Conservation (phyloP, 2,888 invertebrate genomes). For the Entomobrya proxima region DNA sequence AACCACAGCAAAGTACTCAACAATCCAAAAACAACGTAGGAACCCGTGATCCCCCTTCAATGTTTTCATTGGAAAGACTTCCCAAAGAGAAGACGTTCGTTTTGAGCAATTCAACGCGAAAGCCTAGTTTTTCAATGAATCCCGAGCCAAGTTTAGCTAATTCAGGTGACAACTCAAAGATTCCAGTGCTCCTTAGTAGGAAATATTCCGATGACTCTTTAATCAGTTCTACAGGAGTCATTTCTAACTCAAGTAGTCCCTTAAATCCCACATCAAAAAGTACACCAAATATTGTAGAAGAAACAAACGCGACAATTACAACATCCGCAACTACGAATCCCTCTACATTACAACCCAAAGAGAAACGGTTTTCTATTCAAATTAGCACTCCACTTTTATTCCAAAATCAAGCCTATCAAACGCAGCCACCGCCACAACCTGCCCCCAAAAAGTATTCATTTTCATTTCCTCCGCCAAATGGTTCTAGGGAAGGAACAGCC, state of each 20-base stretch:
- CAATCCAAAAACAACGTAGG: slow-evolving; percentile 16
- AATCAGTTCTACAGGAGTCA: slow-evolving; percentile 38
- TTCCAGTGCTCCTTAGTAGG: slow-evolving; percentile 59
- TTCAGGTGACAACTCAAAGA: slow-evolving; percentile 53
- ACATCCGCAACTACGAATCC: slow-evolving; percentile 3
- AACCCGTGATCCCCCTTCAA: slow-evolving; percentile 66
- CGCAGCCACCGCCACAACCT: slow-evolving; percentile 14
- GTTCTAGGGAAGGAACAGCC: background rate
- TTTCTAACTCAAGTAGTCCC: slow-evolving; percentile 55
- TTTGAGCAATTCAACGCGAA: slow-evolving; percentile 46
- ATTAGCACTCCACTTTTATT: slow-evolving; percentile 56
- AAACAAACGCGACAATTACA: slow-evolving; percentile 16
- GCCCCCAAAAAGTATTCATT: slow-evolving; percentile 67
- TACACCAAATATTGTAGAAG: slow-evolving; percentile 68
- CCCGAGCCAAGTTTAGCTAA: slow-evolving; percentile 54
- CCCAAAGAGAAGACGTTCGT: slow-evolving; percentile 51
- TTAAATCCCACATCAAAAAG: slow-evolving; percentile 63
- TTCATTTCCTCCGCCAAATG: slow-evolving; percentile 61
- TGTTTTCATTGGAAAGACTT: slow-evolving; percentile 72
- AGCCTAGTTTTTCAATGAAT: slow-evolving; percentile 56
- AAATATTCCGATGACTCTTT: slow-evolving; percentile 67
- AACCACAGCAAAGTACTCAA: background rate
- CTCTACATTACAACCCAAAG: slow-evolving; percentile 31
- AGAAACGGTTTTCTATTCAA: slow-evolving; percentile 70
- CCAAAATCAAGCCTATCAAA: slow-evolving; percentile 52